Evolutionary conservation across 2,797 vertebrate genomes (phyloP).

Genomic region (Spea hammondii): DNA sequence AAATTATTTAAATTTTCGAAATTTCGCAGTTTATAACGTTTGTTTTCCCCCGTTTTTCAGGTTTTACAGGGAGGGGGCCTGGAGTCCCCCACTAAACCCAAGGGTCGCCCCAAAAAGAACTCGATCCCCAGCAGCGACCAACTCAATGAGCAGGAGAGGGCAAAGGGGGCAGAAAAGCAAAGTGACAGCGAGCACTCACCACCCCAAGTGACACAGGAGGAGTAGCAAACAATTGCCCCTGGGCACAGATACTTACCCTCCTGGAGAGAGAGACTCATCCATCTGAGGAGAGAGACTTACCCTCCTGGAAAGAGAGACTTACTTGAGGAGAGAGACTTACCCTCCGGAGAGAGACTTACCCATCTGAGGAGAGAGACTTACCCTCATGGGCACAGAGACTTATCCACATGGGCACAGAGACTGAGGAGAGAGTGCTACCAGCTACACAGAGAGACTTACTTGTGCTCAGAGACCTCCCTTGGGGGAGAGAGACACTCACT

Average conservation of each 20-base stretch:
- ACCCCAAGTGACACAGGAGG: slow-evolving; percentile 78
- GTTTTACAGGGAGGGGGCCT: slow-evolving; percentile 93
- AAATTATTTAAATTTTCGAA: no score
- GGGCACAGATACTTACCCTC: not conserved
- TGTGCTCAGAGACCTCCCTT: slow-evolving; percentile 8
- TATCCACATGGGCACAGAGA: not conserved
- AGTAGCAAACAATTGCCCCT: slow-evolving; percentile 63
- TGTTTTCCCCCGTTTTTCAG: slow-evolving; percentile 60
- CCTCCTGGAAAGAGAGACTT: not conserved
- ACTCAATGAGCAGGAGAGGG: slow-evolving; percentile 86
- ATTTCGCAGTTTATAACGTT: no score
- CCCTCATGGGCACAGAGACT: not conserved
- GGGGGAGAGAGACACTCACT: slow-evolving; percentile 6
- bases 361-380: not conserved
- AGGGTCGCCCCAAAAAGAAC: slow-evolving; percentile 97
- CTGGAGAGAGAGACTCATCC: not conserved
- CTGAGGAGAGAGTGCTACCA: not conserved
- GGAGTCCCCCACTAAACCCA: slow-evolving; percentile 95
- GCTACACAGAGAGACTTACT: not conserved
- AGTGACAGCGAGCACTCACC: slow-evolving; percentile 73
- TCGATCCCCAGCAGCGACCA: slow-evolving; percentile 95
- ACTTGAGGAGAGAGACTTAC: not conserved
- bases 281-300: not conserved
- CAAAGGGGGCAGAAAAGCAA: slow-evolving; percentile 75
- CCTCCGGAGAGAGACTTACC: not conserved